Evolutionary conservation across 2,888 invertebrate species (phyloP).

Genomic region (Chrysolina haemoptera): DNA sequence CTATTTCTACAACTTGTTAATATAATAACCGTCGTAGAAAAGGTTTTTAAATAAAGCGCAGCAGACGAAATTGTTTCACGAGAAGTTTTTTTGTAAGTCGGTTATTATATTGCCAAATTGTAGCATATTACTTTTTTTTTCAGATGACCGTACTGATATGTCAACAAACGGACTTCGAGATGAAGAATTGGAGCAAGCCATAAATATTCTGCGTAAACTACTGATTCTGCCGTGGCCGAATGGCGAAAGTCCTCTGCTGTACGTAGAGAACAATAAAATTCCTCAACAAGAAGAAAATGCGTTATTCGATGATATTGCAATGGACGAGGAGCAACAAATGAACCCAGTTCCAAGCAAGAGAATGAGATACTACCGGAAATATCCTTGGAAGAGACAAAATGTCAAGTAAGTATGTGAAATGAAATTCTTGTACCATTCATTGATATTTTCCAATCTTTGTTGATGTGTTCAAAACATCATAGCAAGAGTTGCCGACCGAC

Average conservation of each 20-base stretch:
- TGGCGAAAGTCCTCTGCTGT: conserved; percentile 64
- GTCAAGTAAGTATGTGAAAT: conserved; percentile 47
- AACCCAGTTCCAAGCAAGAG: conserved; percentile 67
- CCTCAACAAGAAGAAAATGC: conserved; percentile 7
- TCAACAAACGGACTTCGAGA: conserved; percentile 40
- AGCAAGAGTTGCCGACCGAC: too few species aligned
- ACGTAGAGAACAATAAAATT: conserved; percentile 59
- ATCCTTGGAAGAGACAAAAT: conserved; percentile 77
- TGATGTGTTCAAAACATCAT: too few species aligned
- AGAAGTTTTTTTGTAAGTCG: too few species aligned
- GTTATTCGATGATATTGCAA: background rate
- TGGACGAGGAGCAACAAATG: conserved; percentile 19
- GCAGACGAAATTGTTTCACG: too few species aligned
- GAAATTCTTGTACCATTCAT: too few species aligned
- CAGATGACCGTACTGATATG: conserved; percentile 1
- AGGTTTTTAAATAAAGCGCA: too few species aligned
- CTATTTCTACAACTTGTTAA: too few species aligned
- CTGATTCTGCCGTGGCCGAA: conserved; percentile 64
- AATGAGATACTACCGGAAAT: conserved; percentile 75
- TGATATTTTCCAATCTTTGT: too few species aligned
- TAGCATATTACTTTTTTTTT: too few species aligned
- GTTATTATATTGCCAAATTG: too few species aligned
- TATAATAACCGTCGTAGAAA: too few species aligned
- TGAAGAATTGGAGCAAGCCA: conserved; percentile 50
- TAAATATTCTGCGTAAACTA: conserved; percentile 50